Evolutionary conservation across 1,140 invertebrate genomes (phyloP), one percentile per base, ranked within the genome.

Genomic region (Pachyrhynchus sulphureomaculatus): DNA sequence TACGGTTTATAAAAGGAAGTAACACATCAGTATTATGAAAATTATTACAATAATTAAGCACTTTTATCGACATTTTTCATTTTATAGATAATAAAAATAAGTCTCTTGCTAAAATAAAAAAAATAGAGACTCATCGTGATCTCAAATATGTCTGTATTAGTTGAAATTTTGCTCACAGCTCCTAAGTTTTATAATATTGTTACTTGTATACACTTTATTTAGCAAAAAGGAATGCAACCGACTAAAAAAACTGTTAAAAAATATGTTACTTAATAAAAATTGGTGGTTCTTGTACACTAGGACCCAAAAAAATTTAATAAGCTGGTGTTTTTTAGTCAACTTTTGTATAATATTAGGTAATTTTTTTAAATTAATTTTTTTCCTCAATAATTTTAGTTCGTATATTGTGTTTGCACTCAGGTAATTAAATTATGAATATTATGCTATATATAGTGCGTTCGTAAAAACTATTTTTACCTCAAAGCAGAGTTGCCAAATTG

Each of bases 251-350:
- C 2, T 42, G 6, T 18, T 47, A 23, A 47, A 47, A 47, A 6
- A 13, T 47, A 21, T 47, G 44, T 54, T 42, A 54, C 26, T 26
- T 41, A 42, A 24, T 26, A 36, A 33, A 32, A 53, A 17, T 44
- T 21, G n/a, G 4, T 17, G 26, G 44, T 51, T 54, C 33, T 21
- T 17, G 48, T 29, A 47, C 21, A 29, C 24, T 29, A 10, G 37
- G 47, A 52, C 52, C 24, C 39, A 56, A 52, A 34, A 41, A 41
- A 13, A 61, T 53, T 45, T 47, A 55, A 37, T 34, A 57, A 32
- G 41, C 42, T 62, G 33, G 53, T 52, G 24, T 52, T 63, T 42
- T 36, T 44, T 57, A 63, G 53, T 47, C 45, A 62, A 62, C 52
- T 42, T 44, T 54, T 63, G 41, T 57, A 34, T 18, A 56, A 42